Conservation (phyloP, 2,888 invertebrate genomes). For the Eilema sororculum region DNA sequence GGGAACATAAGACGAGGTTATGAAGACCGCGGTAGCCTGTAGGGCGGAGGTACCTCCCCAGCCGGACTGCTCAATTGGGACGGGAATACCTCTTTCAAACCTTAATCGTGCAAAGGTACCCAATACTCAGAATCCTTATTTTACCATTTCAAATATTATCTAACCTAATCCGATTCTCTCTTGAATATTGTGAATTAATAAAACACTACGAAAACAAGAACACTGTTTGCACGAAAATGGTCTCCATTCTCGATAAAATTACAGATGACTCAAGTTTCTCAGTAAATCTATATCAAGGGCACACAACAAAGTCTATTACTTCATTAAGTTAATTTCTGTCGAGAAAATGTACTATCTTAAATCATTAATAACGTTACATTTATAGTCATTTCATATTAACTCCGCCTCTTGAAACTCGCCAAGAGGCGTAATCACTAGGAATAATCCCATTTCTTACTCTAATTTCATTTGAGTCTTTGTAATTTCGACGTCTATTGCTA, state of each 20-base stretch:
- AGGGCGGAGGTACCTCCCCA: too few relatives aligned
- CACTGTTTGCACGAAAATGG: background rate
- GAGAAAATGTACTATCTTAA: slow-evolving; percentile 44
- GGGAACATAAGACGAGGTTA: too few relatives aligned
- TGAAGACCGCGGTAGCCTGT: too few relatives aligned
- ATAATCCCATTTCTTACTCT: slow-evolving; percentile 64
- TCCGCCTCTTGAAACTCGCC: slow-evolving; percentile 53
- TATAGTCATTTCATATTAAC: slow-evolving; percentile 61
- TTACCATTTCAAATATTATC: background rate
- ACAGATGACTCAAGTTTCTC: background rate
- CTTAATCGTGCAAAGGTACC: too few relatives aligned
- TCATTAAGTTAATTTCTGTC: slow-evolving; percentile 38
- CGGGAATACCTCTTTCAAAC: too few relatives aligned
- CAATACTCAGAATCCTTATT: too few relatives aligned
- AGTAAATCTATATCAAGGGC: background rate
- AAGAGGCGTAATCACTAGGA: slow-evolving; percentile 59
- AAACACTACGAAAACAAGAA: background rate
- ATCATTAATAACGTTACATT: slow-evolving; percentile 59
- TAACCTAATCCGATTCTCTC: too few relatives aligned
- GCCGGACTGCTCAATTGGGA: too few relatives aligned
- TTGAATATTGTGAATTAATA: background rate
- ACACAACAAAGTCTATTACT: slow-evolving; percentile 42
- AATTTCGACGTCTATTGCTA: slow-evolving; percentile 40
- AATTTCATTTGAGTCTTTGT: slow-evolving; percentile 60
- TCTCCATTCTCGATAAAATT: background rate